A percentile compares a stretch with the other conserved stretches of the same genome.
phyloP scores from a whole-genome alignment of 2,113 vertebrate genomes.

The Felis catus region F.catus_Fca126_mat1.0 CM031416.1:32288001-32288500 shows the following conservation, averaged over 20 bases:
- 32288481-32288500: too few relatives aligned
- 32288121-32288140: background rate
- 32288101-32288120: background rate
- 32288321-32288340: background rate
- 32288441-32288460: too few relatives aligned
- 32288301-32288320: background rate
- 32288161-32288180: background rate
- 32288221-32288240: background rate
- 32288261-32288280: background rate
- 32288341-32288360: background rate
- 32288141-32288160: background rate
- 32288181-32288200: background rate
- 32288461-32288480: too few relatives aligned
- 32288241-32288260: background rate
- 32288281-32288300: background rate
- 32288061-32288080: background rate
- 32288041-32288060: background rate
- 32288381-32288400: background rate
- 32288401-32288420: background rate
- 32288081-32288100: background rate
- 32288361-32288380: background rate
- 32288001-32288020: too few relatives aligned
- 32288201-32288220: background rate
- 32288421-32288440: background rate
- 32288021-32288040: background rate